Base-by-base conservation (phyloP, 2,113 vertebrate genomes). In the Castor canadensis region DNA sequence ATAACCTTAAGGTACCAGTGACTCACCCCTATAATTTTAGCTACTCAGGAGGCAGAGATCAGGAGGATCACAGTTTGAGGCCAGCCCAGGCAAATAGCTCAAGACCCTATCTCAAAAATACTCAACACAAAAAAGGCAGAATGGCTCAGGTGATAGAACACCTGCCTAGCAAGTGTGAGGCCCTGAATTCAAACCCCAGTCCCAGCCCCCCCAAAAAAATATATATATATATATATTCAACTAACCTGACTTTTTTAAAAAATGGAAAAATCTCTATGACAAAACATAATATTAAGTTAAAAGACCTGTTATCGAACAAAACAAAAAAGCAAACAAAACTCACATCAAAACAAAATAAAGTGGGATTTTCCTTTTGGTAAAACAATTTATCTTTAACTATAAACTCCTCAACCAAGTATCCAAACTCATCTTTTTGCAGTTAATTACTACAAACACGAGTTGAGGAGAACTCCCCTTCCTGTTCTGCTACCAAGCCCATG, bases 181-280 rank as follows among this genome's bases (percentile, higher is more conserved):
- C n/a, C n/a, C n/a, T n/a, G n/a, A n/a, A n/a, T n/a, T n/a, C n/a
- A n/a, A n/a, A n/a, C n/a, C n/a, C n/a, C n/a, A n/a, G n/a, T n/a
- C n/a, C n/a, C n/a, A n/a, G n/a, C n/a, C n/a, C n/a, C n/a, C n/a
- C n/a, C n/a, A n/a, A n/a, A n/a, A n/a, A n/a, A n/a, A n/a, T n/a
- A n/a, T n/a, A n/a, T n/a, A n/a, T 88, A 91, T 84, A 73, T 73
- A 54, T 94, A 45, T 80, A 35, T 7, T 92, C 71, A 79, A 66
- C 88, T 87, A 83, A 47, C 12, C 69, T 54, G 24, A 45, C 52
- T n/a, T 76, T 83, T 92, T 56, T n/a, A 79, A 73, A 43, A 47
- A 45, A 13, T 76, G 52, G 43, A 75, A 66, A 94, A 75, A 35
- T 71, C 16, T 84, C 9, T 84, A 20, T 80, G 64, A 52, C 28